phyloP scores from a whole-genome alignment of 1,140 invertebrate species.

The Rhopalosiphum maidis region DNA sequence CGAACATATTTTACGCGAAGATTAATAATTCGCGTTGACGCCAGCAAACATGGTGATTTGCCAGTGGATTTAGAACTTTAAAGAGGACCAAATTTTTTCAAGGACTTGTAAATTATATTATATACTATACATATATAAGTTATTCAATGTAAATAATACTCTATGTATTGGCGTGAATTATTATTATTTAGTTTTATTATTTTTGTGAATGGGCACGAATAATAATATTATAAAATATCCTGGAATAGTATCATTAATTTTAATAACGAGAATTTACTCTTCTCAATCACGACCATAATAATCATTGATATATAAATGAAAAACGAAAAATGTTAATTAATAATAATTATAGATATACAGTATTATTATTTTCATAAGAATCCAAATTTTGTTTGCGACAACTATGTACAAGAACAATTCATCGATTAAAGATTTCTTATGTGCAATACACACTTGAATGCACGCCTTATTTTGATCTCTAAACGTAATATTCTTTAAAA shows the following conservation, averaged over 20 bases:
- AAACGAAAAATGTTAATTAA: not conserved
- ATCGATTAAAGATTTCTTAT: not conserved
- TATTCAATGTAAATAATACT: not conserved
- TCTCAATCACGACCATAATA: too few species aligned
- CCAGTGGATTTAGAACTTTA: not conserved
- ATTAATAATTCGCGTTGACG: not conserved
- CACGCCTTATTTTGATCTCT: conserved; percentile 47
- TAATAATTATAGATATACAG: not conserved
- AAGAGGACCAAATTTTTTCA: not conserved
- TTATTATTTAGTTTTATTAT: conserved; percentile 18
- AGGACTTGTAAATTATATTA: not conserved
- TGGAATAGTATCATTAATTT: not conserved
- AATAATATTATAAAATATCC: not conserved
- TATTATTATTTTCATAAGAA: conserved; percentile 6
- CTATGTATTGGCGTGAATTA: not conserved
- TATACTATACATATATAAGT: not conserved
- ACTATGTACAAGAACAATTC: not conserved
- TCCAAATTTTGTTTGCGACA: not conserved
- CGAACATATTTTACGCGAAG: not conserved
- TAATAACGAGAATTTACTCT: not conserved
- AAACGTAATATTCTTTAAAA: conserved; percentile 27
- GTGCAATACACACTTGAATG: conserved; percentile 29
- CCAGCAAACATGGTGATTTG: not conserved
- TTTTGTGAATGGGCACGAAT: not conserved
- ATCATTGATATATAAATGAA: not conserved